phyloP scores from a whole-genome alignment of 1,140 invertebrate genomes.

The Ceratosolen solmsi region DNA sequence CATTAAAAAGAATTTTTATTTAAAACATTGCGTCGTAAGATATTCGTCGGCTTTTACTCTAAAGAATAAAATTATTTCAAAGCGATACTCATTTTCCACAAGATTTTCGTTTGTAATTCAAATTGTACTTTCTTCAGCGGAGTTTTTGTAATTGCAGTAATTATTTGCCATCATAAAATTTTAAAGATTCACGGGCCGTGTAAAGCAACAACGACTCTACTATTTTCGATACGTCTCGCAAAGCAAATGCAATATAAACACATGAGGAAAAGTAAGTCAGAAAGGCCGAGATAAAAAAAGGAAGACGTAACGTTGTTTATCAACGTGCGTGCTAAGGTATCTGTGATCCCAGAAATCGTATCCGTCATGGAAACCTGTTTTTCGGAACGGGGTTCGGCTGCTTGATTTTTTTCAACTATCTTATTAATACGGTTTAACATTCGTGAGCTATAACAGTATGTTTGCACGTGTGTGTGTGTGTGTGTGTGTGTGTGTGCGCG shows the following conservation, averaged over 20 bases:
- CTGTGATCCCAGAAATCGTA: neutral
- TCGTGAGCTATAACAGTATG: too few species aligned
- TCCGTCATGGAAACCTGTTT: constrained; percentile 33
- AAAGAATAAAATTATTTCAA: neutral
- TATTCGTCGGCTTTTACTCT: neutral
- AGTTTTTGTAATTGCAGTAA: constrained; percentile 18
- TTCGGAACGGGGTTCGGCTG: constrained; percentile 35
- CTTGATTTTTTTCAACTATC: constrained; percentile 15
- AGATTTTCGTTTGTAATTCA: constrained; percentile 29
- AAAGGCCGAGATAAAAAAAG: neutral
- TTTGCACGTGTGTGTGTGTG: too few species aligned
- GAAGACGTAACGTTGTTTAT: constrained; percentile 6
- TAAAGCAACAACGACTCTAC: neutral
- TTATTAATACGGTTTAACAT: too few species aligned
- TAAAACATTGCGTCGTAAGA: neutral
- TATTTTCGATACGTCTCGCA: neutral
- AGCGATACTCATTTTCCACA: neutral
- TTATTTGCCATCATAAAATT: constrained; percentile 12
- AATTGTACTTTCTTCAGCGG: neutral
- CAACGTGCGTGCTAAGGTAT: neutral
- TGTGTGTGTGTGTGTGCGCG: too few species aligned
- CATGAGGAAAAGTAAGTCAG: neutral
- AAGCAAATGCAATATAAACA: neutral
- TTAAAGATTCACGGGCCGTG: neutral
- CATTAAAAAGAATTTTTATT: neutral